A percentile compares a stretch with the other conserved stretches of the same genome.
Conservation (phyloP, 2,797 vertebrate species). For the Carapus acus region DNA sequence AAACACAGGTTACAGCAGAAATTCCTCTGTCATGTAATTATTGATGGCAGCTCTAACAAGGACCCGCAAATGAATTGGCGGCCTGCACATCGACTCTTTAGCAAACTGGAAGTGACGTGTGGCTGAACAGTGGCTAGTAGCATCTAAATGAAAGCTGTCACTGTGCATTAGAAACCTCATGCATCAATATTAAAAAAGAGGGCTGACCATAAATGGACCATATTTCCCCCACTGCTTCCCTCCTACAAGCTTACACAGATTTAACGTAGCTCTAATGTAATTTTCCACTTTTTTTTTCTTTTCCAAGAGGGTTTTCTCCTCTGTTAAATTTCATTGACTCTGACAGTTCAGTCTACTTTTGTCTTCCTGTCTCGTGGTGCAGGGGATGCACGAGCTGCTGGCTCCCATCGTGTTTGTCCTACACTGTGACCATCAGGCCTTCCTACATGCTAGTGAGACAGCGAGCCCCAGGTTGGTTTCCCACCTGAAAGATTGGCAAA, state of each 20-base stretch:
- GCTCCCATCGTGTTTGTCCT: slow-evolving; percentile 94
- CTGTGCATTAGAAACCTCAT: slow-evolving; percentile 56
- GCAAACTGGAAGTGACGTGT: slow-evolving; percentile 65
- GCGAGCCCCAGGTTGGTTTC: slow-evolving; percentile 84
- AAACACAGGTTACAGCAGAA: neutral
- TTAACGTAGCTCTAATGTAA: no score
- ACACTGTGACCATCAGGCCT: slow-evolving; percentile 97
- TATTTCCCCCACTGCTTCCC: slow-evolving; percentile 19
- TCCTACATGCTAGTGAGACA: slow-evolving; percentile 93
- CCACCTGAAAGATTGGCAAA: no score
- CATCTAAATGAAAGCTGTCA: slow-evolving; percentile 64
- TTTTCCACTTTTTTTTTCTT: no score
- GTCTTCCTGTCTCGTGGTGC: slow-evolving; percentile 24
- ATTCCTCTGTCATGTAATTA: slow-evolving; percentile 46
- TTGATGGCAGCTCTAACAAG: slow-evolving; percentile 48
- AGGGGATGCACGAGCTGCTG: slow-evolving; percentile 98
- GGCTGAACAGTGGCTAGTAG: slow-evolving; percentile 51
- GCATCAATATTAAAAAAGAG: slow-evolving; percentile 59
- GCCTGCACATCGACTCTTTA: slow-evolving; percentile 40
- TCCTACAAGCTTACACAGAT: slow-evolving; percentile 2
- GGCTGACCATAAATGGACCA: slow-evolving; percentile 49
- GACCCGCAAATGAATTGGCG: slow-evolving; percentile 43
- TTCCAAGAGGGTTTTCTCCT: no score
- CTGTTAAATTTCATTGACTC: no score
- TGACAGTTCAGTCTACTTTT: neutral